phyloP scores from a whole-genome alignment of 2,113 vertebrate genomes.

The Tragelaphus buxtoni region DNA sequence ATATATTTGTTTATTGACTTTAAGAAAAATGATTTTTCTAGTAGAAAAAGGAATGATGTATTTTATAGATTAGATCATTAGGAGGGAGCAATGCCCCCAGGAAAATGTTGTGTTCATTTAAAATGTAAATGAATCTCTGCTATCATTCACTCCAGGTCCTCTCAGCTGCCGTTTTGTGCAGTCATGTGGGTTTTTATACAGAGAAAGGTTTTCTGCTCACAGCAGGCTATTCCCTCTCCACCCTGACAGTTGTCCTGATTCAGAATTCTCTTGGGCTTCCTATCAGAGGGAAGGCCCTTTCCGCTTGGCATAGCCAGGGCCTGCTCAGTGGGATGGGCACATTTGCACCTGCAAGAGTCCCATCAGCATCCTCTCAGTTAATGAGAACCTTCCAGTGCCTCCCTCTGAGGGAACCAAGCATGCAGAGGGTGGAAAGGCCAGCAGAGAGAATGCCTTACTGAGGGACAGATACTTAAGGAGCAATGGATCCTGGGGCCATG shows the following conservation, averaged over 20 bases:
- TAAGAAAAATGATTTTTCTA: slow-evolving; percentile 12
- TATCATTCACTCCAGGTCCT: slow-evolving; percentile 22
- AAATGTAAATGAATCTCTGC: slow-evolving; percentile 73
- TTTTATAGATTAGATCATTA: slow-evolving; percentile 74
- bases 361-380: neutral
- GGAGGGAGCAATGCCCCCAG: slow-evolving; percentile 61
- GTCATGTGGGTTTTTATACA: slow-evolving; percentile 26
- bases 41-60: slow-evolving; percentile 42
- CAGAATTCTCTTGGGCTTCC: slow-evolving; percentile 25
- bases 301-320: neutral
- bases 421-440: neutral
- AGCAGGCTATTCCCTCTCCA: neutral
- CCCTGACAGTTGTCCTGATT: neutral
- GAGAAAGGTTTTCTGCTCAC: slow-evolving; percentile 51
- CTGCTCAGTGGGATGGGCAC: neutral
- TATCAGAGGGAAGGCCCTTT: neutral
- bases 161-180: slow-evolving; percentile 56
- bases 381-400: neutral
- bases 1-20: slow-evolving; percentile 71
- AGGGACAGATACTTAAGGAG: neutral
- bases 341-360: no score
- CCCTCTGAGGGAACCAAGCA: neutral
- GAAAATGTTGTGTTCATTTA: slow-evolving; percentile 76
- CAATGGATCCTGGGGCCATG: neutral
- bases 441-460: neutral